These are phyloP conservation scores for Danio jaintianensis DNA, from an alignment of 2,797 vertebrate species.

Conservation along the genomic window DNA sequence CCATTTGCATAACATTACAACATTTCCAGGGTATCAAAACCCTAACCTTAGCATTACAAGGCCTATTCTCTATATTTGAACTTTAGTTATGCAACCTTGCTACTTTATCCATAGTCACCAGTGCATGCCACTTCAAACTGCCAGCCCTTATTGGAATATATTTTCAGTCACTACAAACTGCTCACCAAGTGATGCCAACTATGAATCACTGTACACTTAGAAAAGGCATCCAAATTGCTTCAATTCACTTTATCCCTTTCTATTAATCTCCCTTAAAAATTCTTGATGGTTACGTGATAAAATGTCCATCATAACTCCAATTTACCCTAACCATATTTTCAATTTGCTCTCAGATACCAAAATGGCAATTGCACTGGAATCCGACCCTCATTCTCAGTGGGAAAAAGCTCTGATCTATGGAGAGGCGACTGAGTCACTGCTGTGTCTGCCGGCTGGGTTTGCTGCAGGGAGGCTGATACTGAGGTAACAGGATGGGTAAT, in stretches of 20 bases:
- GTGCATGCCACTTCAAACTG: neutral
- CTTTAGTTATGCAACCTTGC: neutral
- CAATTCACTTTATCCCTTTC: neutral
- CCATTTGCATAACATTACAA: neutral
- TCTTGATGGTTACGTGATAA: neutral
- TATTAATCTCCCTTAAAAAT: neutral
- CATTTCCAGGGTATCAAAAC: neutral
- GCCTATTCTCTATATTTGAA: neutral
- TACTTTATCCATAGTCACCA: neutral
- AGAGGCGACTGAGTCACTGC: conserved; percentile 40
- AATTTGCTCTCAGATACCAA: conserved; percentile 4
- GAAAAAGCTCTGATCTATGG: conserved; percentile 28
- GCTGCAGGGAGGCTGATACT: conserved; percentile 34
- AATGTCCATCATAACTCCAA: conserved; percentile 21
- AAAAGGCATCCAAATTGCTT: neutral
- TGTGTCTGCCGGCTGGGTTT: neutral
- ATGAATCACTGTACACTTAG: neutral
- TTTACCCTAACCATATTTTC: neutral
- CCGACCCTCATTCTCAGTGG: neutral
- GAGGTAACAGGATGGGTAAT: conserved; percentile 55
- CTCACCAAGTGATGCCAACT: neutral
- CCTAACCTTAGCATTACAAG: neutral
- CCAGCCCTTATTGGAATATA: neutral
- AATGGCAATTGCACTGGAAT: conserved; percentile 24
- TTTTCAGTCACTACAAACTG: neutral